Evolutionary conservation across 1,140 invertebrate genomes (phyloP), one percentile per base, ranked within the genome.

Genomic region (Hetaerina americana): DNA sequence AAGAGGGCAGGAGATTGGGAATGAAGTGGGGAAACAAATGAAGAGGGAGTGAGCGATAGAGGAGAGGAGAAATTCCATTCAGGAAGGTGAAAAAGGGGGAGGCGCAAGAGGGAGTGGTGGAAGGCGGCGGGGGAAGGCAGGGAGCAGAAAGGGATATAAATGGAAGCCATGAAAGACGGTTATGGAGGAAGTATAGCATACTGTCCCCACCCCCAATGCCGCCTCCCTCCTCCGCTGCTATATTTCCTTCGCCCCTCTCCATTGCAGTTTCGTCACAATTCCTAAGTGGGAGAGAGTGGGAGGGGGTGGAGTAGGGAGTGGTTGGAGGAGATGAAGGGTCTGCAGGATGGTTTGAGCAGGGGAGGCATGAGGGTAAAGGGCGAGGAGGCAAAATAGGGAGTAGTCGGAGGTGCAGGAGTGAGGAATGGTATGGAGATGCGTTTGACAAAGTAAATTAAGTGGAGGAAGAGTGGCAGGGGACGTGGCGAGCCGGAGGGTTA

Each of bases 391-490:
- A 18, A 18, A 40, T 6, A 40, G 31, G 18, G 31, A 40, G 18
- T 40, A 40, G 31, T 40, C 6, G 6, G 31, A 6, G 31, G 18
- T 8, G 31, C 18, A 18, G 10, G 40, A 57, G 40, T 57, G 40
- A 57, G 40, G 10, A 1, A 40, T 40, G 31, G 31, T 6, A 57
- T 57, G 40, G 40, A 57, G 2, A 57, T 57, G 40, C 40, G 40
- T 57, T 57, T 57, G 40, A 57, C 40, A 57, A 57, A 57, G 40
- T 57, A 57, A 57, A 57, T 57, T 57, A 57, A 57, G 40, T 57
- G 40, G 40, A 57, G 40, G 10, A 57, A 57, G 40, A 57, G 31
- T 40, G 31, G 31, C 31, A 8, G 31, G 31, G 31, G 31, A 40
- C 31, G 6, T 18, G 6, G 31, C 6, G 31, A 40, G 31, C 6